Evolutionary conservation across 2,113 vertebrate species (phyloP), one percentile per base, ranked within the genome.

Genomic region (Phoenicopterus ruber): DNA sequence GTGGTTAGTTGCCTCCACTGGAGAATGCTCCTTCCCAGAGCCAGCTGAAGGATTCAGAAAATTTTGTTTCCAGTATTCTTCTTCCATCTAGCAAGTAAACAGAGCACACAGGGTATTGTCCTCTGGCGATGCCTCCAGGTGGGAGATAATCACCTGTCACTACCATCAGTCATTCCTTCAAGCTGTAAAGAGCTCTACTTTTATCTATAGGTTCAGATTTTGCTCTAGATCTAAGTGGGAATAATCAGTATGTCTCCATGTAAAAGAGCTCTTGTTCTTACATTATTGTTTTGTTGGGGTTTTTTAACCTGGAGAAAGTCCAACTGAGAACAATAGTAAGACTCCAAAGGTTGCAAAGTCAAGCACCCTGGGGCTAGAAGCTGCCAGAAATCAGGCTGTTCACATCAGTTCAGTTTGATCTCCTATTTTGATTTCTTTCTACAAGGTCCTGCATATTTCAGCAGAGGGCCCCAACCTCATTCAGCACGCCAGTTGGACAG

Each of bases 401-500:
- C 44, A 21, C 11, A 9, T 72, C 49, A 87, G 44, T 54, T 85
- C 49, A 61, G 50, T 49, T 84, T 88, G 72, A 84, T 93, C 71
- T 93, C 47, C 92, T 69, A 26, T 82, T 93, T 54, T 57, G 36
- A 90, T 80, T 88, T 52, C 40, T 87, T 96, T 96, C 94, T 93
- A 96, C 36, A 57, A 89, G 73, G 82, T 69, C 38, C 40, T 52
- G 58, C 22, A 15, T 63, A 77, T 79, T 92, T 95, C 84, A 76
- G 62, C 32, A 46, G 77, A 91, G 58, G 57, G 29, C 44, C 91
- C 57, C 83, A 93, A 32, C 40, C 34, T 82, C 34, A 3, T 47
- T 40, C 47, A 52, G 38, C 6, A 5, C 0, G 0, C 17, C 0
- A 1, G 26, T 9, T 57, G 74, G 93, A 85, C 34, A 70, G 50